These are phyloP conservation scores for Trochalopteron elliotii DNA, from an alignment of 2,113 vertebrate genomes.

Conservation along the genomic window DNA sequence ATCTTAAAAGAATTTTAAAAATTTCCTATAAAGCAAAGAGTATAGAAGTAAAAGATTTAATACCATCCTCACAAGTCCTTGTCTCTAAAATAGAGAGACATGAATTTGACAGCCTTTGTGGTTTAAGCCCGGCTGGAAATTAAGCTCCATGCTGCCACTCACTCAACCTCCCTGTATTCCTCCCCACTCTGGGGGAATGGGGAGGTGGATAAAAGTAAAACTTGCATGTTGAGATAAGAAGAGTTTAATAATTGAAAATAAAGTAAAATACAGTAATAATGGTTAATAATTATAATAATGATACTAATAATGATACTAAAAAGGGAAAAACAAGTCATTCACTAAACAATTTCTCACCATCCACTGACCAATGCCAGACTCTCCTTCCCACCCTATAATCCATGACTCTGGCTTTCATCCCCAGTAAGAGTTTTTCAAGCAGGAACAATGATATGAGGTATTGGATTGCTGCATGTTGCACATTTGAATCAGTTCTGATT, in stretches of 20 bases:
- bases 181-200: background rate
- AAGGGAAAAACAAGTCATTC: background rate
- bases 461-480: background rate
- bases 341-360: background rate
- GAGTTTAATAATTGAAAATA: background rate
- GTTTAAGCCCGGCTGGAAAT: background rate
- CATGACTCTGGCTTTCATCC: background rate
- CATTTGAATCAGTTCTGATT: background rate
- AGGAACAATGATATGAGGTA: too few species aligned
- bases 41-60: background rate
- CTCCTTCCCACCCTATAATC: background rate
- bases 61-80: background rate
- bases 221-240: background rate
- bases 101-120: background rate
- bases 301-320: background rate
- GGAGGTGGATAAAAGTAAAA: background rate
- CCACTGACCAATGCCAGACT: accelerated
- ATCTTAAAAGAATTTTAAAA: background rate
- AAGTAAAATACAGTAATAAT: background rate
- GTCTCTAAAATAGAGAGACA: background rate
- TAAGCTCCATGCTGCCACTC: accelerated
- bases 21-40: background rate
- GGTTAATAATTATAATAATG: background rate
- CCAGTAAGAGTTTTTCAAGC: background rate
- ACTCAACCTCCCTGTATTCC: background rate